Percentiles rank a stretch among this genome's conserved stretches.
Evolutionary conservation across 2,888 invertebrate species (phyloP).

Genomic region (Spilarctia lutea): DNA sequence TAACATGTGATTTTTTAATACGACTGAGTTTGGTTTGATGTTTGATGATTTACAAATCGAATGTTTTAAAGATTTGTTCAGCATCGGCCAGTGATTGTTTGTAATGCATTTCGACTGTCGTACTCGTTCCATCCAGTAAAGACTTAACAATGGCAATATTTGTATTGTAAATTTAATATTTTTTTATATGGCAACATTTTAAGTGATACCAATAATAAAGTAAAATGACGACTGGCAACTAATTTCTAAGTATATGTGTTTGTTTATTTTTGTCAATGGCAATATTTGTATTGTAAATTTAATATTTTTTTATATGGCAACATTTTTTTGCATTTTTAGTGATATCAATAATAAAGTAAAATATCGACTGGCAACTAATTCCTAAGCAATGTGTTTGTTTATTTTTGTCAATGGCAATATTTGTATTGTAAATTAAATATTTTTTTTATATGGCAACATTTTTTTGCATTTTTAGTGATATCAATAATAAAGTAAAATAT

Average conservation of each 20-base stretch:
- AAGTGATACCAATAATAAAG: not conserved
- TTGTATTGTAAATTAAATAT: not conserved
- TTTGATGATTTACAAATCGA: not conserved
- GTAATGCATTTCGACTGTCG: slow-evolving; percentile 9
- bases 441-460: not conserved
- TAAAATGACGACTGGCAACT: not conserved
- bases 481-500: not conserved
- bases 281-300: slow-evolving; percentile 1
- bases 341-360: not conserved
- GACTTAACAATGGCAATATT: slow-evolving; percentile 6
- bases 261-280: not conserved
- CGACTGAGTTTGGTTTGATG: not conserved
- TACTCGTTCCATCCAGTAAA: slow-evolving; percentile 17
- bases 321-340: not conserved
- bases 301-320: not conserved
- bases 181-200: not conserved
- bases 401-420: not conserved
- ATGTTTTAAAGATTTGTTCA: not conserved
- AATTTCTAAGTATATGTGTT: not conserved
- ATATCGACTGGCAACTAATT: not conserved
- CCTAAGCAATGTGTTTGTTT: not conserved
- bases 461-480: not conserved
- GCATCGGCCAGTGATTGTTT: not conserved
- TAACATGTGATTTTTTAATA: not conserved
- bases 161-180: not conserved